Conservation (phyloP, 2,797 vertebrate species). For the Oryzias sinensis region DNA sequence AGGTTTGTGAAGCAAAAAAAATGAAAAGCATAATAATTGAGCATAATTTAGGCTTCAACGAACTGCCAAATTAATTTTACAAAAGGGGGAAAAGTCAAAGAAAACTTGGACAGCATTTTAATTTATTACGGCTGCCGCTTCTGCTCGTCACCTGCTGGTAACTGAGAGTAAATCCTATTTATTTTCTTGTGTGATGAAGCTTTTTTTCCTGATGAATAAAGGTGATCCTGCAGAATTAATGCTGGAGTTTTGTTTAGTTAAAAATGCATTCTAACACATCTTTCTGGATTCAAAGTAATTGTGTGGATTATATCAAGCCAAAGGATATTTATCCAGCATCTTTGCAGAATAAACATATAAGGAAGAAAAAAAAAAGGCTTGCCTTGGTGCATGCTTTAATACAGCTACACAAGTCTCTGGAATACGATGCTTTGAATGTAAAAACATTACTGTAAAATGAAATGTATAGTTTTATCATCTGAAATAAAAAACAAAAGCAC, state of each 20-base stretch:
- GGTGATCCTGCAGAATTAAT: conserved; percentile 52
- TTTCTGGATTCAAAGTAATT: conserved; percentile 51
- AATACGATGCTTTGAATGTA: too few relatives aligned
- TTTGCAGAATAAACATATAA: too few relatives aligned
- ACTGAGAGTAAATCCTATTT: conserved; percentile 5
- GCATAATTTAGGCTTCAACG: conserved; percentile 43
- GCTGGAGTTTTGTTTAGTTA: conserved; percentile 44
- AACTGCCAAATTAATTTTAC: conserved; percentile 40
- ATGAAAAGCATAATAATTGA: conserved; percentile 34
- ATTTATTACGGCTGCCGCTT: neutral
- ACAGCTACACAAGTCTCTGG: too few relatives aligned
- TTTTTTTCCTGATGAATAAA: conserved; percentile 57
- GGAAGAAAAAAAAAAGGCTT: too few relatives aligned
- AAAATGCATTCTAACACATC: conserved; percentile 62
- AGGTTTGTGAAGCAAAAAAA: conserved; percentile 13
- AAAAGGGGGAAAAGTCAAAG: conserved; percentile 34
- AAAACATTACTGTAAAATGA: too few relatives aligned
- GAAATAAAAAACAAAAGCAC: too few relatives aligned
- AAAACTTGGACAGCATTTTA: conserved; percentile 2
- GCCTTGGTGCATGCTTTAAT: too few relatives aligned
- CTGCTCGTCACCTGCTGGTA: conserved; percentile 21
- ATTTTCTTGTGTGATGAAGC: conserved; percentile 62
- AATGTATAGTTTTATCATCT: too few relatives aligned
- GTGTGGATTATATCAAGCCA: too few relatives aligned
- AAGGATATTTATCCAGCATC: too few relatives aligned